Evolutionary conservation across 2,113 vertebrate genomes (phyloP).

Genomic region (Polypterus senegalus): DNA sequence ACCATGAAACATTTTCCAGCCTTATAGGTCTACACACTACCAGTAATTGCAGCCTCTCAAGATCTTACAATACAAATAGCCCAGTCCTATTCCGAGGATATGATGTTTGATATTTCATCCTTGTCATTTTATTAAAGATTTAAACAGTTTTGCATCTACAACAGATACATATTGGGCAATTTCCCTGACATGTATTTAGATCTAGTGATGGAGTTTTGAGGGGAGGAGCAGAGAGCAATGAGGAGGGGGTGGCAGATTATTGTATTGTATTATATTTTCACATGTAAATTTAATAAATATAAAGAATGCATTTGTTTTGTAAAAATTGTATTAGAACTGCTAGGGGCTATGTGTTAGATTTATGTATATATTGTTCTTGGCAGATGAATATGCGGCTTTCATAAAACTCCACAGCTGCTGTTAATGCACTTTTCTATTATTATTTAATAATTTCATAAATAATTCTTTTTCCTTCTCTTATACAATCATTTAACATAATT

Average conservation of each 20-base stretch:
- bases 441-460: too few species aligned
- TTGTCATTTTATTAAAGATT: slow-evolving; percentile 54
- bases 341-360: slow-evolving; percentile 25
- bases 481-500: too few species aligned
- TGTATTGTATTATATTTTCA: slow-evolving; percentile 36
- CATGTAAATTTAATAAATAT: slow-evolving; percentile 41
- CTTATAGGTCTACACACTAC: slow-evolving; percentile 25
- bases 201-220: slow-evolving; percentile 25
- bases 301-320: slow-evolving; percentile 38
- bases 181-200: slow-evolving; percentile 33
- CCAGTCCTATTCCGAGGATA: slow-evolving; percentile 29
- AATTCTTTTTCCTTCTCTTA: too few species aligned
- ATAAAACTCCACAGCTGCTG: slow-evolving; percentile 6
- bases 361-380: slow-evolving; percentile 24
- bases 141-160: slow-evolving; percentile 47
- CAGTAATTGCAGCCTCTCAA: slow-evolving; percentile 25
- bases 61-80: slow-evolving; percentile 36
- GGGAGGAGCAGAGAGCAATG: slow-evolving; percentile 8
- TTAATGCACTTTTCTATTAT: background rate
- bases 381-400: slow-evolving; percentile 21
- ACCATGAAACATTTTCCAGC: slow-evolving; percentile 39
- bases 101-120: slow-evolving; percentile 50
- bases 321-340: slow-evolving; percentile 19
- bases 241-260: slow-evolving; percentile 22
- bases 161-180: slow-evolving; percentile 43